phyloP scores from a whole-genome alignment of 2,888 invertebrate species.

The Ypsolopha scabrella region DNA sequence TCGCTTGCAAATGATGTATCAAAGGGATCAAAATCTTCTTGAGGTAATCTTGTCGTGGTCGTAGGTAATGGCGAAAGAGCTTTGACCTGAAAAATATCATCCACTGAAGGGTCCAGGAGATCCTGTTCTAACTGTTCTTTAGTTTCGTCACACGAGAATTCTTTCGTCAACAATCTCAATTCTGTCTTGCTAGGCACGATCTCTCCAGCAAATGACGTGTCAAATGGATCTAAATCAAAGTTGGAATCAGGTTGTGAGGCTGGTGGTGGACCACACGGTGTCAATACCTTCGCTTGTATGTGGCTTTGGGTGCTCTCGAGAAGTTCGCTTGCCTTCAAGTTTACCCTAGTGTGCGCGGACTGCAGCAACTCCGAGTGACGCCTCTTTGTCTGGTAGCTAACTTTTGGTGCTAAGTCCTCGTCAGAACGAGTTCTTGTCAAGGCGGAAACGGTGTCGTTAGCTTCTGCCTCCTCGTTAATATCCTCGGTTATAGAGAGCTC shows the following conservation, averaged over 20 bases:
- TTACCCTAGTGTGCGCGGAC: conserved; percentile 22
- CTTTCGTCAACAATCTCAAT: conserved; percentile 80
- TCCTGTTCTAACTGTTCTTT: conserved; percentile 34
- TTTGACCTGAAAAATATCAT: conserved; percentile 74
- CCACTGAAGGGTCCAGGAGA: conserved; percentile 61
- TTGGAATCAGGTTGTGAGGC: conserved; percentile 47
- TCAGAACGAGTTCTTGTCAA: conserved; percentile 74
- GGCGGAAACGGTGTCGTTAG: conserved; percentile 74
- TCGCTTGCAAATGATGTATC: conserved; percentile 85
- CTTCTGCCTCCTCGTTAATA: conserved; percentile 67
- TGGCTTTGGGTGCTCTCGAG: conserved; percentile 38
- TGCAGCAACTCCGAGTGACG: conserved; percentile 65
- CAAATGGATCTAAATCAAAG: conserved; percentile 82
- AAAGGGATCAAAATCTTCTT: conserved; percentile 79
- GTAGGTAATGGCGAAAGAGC: conserved; percentile 77
- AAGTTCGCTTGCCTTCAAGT: conserved; percentile 40
- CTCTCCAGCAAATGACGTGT: conserved; percentile 85
- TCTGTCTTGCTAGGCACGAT: conserved; percentile 84
- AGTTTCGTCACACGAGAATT: conserved; percentile 72
- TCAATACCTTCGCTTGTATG: conserved; percentile 74
- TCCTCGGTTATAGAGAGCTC: conserved; percentile 71
- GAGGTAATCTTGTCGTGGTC: conserved; percentile 25
- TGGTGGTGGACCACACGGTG: conserved; percentile 42
- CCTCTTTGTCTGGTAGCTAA: conserved; percentile 43
- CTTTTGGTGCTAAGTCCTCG: conserved; percentile 71